Evolutionary conservation across 2,113 vertebrate species (phyloP).

Genomic region (Ceyx cyanopectus): DNA sequence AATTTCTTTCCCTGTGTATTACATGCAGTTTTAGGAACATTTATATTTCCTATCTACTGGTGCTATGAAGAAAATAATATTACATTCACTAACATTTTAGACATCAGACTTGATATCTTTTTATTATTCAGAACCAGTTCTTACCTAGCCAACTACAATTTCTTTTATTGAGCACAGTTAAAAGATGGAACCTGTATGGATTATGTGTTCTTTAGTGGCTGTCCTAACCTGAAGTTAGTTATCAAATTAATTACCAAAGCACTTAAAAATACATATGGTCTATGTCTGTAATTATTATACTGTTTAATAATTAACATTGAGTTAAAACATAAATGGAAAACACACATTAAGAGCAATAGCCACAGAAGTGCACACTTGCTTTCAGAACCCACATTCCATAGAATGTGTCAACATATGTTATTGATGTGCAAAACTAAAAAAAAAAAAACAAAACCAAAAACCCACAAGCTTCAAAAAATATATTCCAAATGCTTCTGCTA

Average conservation of each 20-base stretch:
- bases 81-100: neutral
- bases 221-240: neutral
- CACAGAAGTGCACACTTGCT: neutral
- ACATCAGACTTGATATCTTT: neutral
- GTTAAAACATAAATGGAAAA: neutral
- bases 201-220: neutral
- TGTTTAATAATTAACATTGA: neutral
- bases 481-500: neutral
- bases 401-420: neutral
- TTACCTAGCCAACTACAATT: neutral
- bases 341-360: neutral
- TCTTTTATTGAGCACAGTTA: neutral
- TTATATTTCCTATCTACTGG: neutral
- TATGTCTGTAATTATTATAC: neutral
- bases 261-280: neutral
- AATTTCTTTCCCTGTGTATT: neutral
- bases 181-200: neutral
- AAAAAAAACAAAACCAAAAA: neutral
- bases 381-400: neutral
- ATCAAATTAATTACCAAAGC: neutral
- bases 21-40: neutral
- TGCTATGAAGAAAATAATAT: neutral
- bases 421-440: neutral
- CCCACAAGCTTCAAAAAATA: neutral
- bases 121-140: neutral